phyloP scores from a whole-genome alignment of 2,113 vertebrate genomes.

The Platichthys stellatus region DNA sequence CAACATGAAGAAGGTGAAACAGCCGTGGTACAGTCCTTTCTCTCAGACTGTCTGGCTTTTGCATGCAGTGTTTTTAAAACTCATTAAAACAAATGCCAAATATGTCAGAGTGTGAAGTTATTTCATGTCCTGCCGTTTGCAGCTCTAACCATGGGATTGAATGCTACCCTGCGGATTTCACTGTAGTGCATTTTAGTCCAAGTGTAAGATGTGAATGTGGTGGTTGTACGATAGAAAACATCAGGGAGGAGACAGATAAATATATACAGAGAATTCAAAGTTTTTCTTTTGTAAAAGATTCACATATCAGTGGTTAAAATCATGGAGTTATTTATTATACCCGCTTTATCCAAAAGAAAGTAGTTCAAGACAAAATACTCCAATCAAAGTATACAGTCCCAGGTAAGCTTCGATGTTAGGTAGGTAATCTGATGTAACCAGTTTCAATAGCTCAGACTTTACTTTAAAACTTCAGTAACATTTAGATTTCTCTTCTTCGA shows the following conservation, averaged over 20 bases:
- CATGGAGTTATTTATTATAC: slow-evolving; percentile 57
- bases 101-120: slow-evolving; percentile 35
- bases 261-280: slow-evolving; percentile 16
- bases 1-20: slow-evolving; percentile 33
- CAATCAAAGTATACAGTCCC: neutral
- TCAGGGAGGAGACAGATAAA: slow-evolving; percentile 5
- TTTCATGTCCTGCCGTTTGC: neutral
- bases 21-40: slow-evolving; percentile 53
- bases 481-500: slow-evolving; percentile 25
- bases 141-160: neutral
- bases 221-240: neutral
- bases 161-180: neutral
- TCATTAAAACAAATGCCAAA: slow-evolving; percentile 75
- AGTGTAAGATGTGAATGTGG: neutral
- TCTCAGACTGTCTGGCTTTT: slow-evolving; percentile 68
- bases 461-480: neutral
- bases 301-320: slow-evolving; percentile 54
- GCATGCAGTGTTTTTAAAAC: slow-evolving; percentile 80
- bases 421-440: slow-evolving; percentile 1
- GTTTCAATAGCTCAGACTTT: slow-evolving; percentile 4
- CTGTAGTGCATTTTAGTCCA: too few species aligned
- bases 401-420: neutral
- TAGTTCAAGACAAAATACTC: slow-evolving; percentile 16
- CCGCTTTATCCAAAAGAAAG: slow-evolving; percentile 46
- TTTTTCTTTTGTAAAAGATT: slow-evolving; percentile 62